Evolutionary conservation across 2,888 invertebrate genomes (phyloP).

Genomic region (Rhopalosiphum nymphaeae): DNA sequence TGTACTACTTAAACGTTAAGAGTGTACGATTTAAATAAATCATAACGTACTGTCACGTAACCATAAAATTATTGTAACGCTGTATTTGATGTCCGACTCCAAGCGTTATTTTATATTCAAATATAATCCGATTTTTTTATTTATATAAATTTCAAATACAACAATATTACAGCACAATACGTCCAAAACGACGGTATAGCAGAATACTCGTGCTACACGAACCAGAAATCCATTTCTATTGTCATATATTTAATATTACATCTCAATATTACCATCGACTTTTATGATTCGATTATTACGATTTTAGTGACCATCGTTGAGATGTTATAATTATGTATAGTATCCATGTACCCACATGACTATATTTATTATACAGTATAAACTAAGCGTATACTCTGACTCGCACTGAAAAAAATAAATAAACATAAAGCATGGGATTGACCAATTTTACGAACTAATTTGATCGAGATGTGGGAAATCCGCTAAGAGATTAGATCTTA

Average conservation of each 20-base stretch:
- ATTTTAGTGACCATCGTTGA: neutral
- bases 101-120: neutral
- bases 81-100: neutral
- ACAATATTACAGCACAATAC: no score
- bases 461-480: no score
- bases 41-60: neutral
- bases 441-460: no score
- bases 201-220: no score
- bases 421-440: no score
- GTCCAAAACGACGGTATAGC: no score
- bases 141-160: neutral
- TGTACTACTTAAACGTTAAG: neutral
- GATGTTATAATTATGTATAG: neutral
- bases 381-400: neutral
- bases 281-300: neutral
- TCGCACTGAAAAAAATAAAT: neutral
- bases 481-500: no score
- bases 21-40: neutral
- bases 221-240: no score
- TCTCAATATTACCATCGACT: fast-evolving
- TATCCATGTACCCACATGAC: no score
- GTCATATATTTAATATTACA: no score
- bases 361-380: neutral
- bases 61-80: neutral
- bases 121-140: neutral